phyloP scores from a whole-genome alignment of 2,113 vertebrate species.

The Dendrocopos noguchii region DNA sequence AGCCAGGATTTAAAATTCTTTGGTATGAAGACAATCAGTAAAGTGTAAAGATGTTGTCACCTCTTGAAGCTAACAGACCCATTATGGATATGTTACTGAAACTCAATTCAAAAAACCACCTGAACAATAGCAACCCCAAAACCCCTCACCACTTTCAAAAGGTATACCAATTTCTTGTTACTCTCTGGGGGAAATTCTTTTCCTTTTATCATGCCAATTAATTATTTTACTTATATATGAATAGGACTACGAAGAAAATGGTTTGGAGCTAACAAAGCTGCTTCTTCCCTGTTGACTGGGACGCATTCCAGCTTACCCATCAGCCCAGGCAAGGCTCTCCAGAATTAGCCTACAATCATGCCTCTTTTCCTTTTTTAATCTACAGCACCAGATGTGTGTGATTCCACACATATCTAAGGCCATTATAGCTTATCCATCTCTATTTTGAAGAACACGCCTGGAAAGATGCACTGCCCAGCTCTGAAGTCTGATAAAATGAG shows the following conservation, averaged over 20 bases:
- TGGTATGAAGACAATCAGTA: background rate
- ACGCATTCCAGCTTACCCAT: background rate
- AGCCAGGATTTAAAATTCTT: background rate
- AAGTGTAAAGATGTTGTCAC: background rate
- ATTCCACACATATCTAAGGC: background rate
- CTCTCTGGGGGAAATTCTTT: background rate
- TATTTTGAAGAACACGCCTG: background rate
- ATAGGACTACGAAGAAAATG: background rate
- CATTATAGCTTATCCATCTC: background rate
- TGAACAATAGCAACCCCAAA: background rate
- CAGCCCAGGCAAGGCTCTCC: background rate
- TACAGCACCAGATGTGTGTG: background rate
- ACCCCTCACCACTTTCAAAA: background rate
- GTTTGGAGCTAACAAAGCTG: background rate
- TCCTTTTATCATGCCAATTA: constrained; percentile 6
- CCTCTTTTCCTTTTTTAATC: background rate
- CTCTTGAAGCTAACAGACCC: background rate
- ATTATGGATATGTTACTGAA: background rate
- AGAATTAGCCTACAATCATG: background rate
- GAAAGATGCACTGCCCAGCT: background rate
- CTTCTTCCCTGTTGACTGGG: background rate
- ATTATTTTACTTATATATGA: background rate
- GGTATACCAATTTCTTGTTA: background rate
- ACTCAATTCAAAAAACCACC: background rate
- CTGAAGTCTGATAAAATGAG: background rate